A percentile compares a stretch with the other conserved stretches of the same genome.
phyloP scores from a whole-genome alignment of 1,140 invertebrate genomes.

The Nylanderia fulva region DNA sequence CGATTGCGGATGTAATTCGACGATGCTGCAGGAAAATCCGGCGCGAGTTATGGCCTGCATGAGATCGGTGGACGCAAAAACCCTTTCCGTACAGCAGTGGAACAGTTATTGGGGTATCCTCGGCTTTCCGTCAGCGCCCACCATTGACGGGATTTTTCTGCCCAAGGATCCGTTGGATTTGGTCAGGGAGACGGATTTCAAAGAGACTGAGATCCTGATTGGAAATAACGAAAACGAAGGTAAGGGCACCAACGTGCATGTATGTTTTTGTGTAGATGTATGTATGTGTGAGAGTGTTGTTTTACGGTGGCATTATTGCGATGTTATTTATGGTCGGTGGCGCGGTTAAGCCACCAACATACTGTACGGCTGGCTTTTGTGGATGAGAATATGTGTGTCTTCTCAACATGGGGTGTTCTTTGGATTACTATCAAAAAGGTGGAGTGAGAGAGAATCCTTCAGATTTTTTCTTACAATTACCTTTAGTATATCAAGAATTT shows the following conservation, averaged over 20 bases:
- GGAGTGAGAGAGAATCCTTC: background rate
- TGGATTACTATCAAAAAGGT: background rate
- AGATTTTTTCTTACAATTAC: slow-evolving; percentile 24
- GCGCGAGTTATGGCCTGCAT: slow-evolving; percentile 93
- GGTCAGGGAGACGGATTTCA: slow-evolving; percentile 92
- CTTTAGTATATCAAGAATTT: slow-evolving; percentile 20
- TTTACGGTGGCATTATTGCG: slow-evolving; percentile 15
- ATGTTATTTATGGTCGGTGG: slow-evolving; percentile 2
- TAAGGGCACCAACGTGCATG: slow-evolving; percentile 82
- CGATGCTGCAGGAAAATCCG: slow-evolving; percentile 88
- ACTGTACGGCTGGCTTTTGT: background rate
- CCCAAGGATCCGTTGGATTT: slow-evolving; percentile 94
- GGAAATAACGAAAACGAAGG: slow-evolving; percentile 96
- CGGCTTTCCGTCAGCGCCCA: slow-evolving; percentile 95
- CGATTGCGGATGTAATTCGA: slow-evolving; percentile 94
- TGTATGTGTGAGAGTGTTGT: background rate
- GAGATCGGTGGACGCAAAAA: slow-evolving; percentile 93
- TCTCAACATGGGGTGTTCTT: background rate
- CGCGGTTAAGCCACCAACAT: slow-evolving; percentile 14
- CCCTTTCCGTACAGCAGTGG: slow-evolving; percentile 95
- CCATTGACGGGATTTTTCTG: slow-evolving; percentile 94
- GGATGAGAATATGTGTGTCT: slow-evolving; percentile 40
- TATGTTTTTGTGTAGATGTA: background rate
- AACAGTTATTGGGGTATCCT: slow-evolving; percentile 95
- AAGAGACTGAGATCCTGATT: slow-evolving; percentile 94